These are phyloP conservation scores for Chrysotoxum bicinctum DNA, from an alignment of 2,888 invertebrate species.

Conservation along the genomic window DNA sequence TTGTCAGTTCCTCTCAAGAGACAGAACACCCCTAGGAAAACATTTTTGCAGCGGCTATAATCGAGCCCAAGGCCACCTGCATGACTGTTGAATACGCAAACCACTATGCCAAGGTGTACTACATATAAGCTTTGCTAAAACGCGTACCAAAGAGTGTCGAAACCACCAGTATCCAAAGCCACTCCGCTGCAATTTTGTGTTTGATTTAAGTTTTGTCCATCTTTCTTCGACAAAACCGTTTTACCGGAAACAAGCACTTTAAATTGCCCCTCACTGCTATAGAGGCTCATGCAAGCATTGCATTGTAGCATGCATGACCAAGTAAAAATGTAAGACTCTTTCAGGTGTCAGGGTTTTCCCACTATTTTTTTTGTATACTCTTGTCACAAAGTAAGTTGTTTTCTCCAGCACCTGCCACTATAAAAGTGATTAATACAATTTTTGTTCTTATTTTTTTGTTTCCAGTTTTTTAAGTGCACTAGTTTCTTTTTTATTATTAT, in stretches of 20 bases:
- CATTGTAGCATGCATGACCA: background rate
- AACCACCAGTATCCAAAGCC: too few species aligned
- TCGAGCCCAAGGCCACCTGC: too few species aligned
- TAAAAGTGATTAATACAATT: conserved; percentile 45
- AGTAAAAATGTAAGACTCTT: background rate
- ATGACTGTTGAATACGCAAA: too few species aligned
- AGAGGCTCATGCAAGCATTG: background rate
- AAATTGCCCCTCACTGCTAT: background rate
- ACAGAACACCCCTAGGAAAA: too few species aligned
- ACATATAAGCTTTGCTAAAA: too few species aligned
- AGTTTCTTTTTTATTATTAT: background rate
- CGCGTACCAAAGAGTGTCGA: too few species aligned
- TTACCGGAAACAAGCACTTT: background rate
- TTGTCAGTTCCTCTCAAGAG: too few species aligned
- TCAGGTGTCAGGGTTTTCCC: background rate
- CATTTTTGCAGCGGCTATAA: too few species aligned
- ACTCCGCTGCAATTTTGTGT: too few species aligned
- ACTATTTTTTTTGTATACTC: background rate
- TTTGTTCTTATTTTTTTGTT: conserved; percentile 29
- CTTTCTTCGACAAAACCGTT: background rate
- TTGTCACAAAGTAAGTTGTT: background rate
- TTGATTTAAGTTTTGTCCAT: too few species aligned
- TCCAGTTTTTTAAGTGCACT: background rate
- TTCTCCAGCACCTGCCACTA: conserved; percentile 48
- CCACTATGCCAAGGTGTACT: too few species aligned